These are phyloP conservation scores for Aporophyla lueneburgensis DNA, from an alignment of 2,888 invertebrate species.

Conservation along the genomic window DNA sequence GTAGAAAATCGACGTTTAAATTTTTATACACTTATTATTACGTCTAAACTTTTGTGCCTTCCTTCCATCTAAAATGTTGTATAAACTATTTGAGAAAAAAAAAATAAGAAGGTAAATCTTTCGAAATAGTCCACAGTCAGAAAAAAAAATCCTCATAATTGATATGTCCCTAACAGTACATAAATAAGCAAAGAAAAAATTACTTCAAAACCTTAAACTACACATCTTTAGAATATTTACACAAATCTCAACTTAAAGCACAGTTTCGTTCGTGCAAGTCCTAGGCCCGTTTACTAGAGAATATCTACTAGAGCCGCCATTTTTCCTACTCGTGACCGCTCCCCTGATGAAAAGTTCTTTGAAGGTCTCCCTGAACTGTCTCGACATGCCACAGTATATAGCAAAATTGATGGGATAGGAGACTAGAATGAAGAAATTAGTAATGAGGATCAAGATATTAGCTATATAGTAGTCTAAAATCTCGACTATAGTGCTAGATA, in stretches of 20 bases:
- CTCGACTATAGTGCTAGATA: constrained; percentile 93
- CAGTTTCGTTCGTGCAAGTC: constrained; percentile 96
- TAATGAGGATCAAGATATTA: constrained; percentile 94
- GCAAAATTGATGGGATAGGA: constrained; percentile 98
- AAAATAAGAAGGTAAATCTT: constrained; percentile 31
- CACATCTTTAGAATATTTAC: constrained; percentile 65
- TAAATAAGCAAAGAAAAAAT: constrained; percentile 52
- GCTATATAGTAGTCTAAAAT: constrained; percentile 95
- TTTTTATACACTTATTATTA: constrained; percentile 48
- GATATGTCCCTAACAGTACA: constrained; percentile 66
- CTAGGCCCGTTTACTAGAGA: constrained; percentile 95
- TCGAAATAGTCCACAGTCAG: constrained; percentile 33
- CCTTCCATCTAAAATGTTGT: constrained; percentile 12
- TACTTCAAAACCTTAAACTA: constrained; percentile 54
- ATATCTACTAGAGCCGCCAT: constrained; percentile 94
- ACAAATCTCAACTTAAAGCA: constrained; percentile 88
- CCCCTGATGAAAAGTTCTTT: constrained; percentile 94
- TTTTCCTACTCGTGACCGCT: constrained; percentile 91
- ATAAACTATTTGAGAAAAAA: constrained; percentile 24
- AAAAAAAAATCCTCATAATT: constrained; percentile 41
- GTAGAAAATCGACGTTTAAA: constrained; percentile 42
- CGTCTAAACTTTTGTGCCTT: constrained; percentile 37
- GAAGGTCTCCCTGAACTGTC: constrained; percentile 98
- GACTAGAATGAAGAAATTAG: constrained; percentile 97
- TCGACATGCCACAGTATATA: constrained; percentile 98